phyloP scores from a whole-genome alignment of 2,888 invertebrate species.

The Drosophila eohydei region DNA sequence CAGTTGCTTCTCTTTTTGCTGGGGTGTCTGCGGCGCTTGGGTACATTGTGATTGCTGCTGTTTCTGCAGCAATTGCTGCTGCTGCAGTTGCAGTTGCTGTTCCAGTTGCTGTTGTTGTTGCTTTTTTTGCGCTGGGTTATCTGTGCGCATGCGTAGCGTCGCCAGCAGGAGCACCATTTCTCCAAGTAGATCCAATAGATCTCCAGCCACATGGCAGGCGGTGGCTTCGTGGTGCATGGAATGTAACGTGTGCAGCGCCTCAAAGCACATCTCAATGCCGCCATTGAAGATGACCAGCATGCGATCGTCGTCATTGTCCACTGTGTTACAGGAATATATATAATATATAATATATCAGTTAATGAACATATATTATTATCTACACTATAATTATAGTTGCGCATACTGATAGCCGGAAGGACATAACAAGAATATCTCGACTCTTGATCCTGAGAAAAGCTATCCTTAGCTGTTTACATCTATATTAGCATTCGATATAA shows the following conservation, averaged over 20 bases:
- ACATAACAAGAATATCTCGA: too few species aligned
- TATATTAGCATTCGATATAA: too few species aligned
- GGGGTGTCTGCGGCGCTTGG: constrained; percentile 73
- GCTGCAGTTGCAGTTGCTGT: constrained; percentile 74
- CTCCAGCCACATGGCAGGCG: constrained; percentile 93
- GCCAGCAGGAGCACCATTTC: constrained; percentile 91
- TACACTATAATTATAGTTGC: not conserved
- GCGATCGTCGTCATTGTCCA: constrained; percentile 95
- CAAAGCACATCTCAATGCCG: constrained; percentile 89
- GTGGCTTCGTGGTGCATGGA: constrained; percentile 97
- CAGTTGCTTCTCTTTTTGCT: constrained; percentile 78
- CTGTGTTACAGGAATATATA: constrained; percentile 71
- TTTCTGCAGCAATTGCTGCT: constrained; percentile 70
- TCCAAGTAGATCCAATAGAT: constrained; percentile 93
- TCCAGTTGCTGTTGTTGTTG: constrained; percentile 78
- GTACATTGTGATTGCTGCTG: constrained; percentile 72
- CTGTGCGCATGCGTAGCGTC: constrained; percentile 87
- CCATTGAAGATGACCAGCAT: constrained; percentile 95
- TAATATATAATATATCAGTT: not conserved
- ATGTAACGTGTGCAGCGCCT: constrained; percentile 95
- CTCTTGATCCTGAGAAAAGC: too few species aligned
- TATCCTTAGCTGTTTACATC: too few species aligned
- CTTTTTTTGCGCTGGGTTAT: constrained; percentile 83
- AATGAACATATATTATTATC: not conserved
- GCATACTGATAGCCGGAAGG: not conserved